Evolutionary conservation across 2,888 invertebrate genomes (phyloP), one percentile per base, ranked within the genome.

Genomic region (Listrodromus nycthemerus): DNA sequence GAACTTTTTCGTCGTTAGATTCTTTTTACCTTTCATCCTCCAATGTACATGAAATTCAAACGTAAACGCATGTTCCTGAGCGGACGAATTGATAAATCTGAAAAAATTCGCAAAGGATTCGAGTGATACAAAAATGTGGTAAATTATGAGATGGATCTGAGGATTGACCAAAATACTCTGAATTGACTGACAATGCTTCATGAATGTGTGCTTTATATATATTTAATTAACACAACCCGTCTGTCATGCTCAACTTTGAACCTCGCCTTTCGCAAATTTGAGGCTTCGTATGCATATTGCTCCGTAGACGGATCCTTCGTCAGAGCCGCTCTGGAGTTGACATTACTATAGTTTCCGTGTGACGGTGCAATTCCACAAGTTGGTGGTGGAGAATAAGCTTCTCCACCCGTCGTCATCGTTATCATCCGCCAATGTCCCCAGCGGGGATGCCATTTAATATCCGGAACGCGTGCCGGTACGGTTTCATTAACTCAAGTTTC

Each of bases 401-500:
- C 50, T 33, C 69, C 66, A 41, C 41, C 73, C 52, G 66, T 61
- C 75, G 69, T 69, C 79, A 58, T 66, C 55, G 61, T 73, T 76
- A 67, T 67, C 74, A 58, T 52, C 55, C 79, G 73, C 66, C 50
- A 24, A 58, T 52, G 67, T 61, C 50, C 41, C 74, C 50, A 30
- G 63, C 33, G 13, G 30, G 10, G 52, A 76, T 73, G 84, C 55
- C 78, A 84, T 87, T 86, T 87, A 86, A 87, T 89, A 86, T 85
- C 83, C 80, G 78, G 80, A 70, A 83, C 83, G 86, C 78, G 82
- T 84, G 73, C 55, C 63, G 74, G 70, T 41, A 78, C 66, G 81
- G 82, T 83, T 87, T 88, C 86, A 84, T 88, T 86, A 86, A 85
- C 81, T 79, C 83, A 86, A 87, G 83, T 87, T 87, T 80, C 76